Base-by-base conservation (phyloP, 1,140 invertebrate species). In the Anagrus nilaparvatae region DNA sequence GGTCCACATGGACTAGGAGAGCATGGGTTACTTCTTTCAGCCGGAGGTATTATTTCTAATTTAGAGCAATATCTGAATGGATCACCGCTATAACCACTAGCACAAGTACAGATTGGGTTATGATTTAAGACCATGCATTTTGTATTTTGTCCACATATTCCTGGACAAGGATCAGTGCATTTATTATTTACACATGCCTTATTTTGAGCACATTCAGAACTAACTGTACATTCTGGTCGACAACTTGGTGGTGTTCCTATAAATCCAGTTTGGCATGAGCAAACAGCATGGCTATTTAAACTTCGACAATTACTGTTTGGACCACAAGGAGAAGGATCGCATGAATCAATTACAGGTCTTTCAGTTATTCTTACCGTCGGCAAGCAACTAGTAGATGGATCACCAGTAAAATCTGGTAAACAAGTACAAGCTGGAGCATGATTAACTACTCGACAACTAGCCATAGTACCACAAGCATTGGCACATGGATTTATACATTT, bases 51-150 rank as follows among this genome's bases (percentile, higher is more conserved):
- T 2, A 43, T 53, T 69, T 76, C 70, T 60, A 75, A 67, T 48
- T 66, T 75, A 31, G 56, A 58, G 58, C 84, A 87, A 51, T 70
- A 67, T 28, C 74, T 69, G 57, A 87, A 84, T 19, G 84, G 82
- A 77, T 90, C 82, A 47, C 87, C 87, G 16, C 78, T 82, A 52
- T 75, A 82, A 44, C 81, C 79, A 47, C 66, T 65, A 25, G 77
- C 70, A 54, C 82, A 85, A 50, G 75, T 82, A 59, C 86, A 89
- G 47, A 85, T 82, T 3, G 87, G 82, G 61, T 85, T 85, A 54
- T 90, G 87, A 47, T 84, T 87, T 10, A 88, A 75, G 8, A 87
- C 84, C 58, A 84, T 74, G 52, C 87, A 91, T 40, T 82, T 74
- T 1, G 87, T 86, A 51, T 87, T 82, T 12, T 77, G 51, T 20